phyloP scores from a whole-genome alignment of 2,113 vertebrate genomes.

The Gila orcuttii region DNA sequence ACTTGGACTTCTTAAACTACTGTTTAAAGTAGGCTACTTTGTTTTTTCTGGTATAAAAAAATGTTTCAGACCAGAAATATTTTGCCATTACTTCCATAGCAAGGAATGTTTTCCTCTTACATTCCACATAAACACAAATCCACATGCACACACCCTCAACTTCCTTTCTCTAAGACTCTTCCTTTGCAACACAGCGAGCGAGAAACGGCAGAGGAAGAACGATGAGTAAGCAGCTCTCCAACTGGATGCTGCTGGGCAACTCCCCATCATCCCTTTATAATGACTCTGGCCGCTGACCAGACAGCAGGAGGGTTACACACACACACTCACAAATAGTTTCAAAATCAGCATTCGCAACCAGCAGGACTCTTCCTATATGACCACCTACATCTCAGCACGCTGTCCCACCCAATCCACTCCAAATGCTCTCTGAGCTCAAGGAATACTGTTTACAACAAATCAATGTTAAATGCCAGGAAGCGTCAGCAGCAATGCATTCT shows the following conservation, averaged over 20 bases:
- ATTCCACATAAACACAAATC: conserved; percentile 18
- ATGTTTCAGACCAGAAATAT: not conserved
- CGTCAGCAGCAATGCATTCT: conserved; percentile 12
- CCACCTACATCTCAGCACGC: conserved; percentile 22
- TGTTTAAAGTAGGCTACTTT: not conserved
- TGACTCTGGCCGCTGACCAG: conserved; percentile 35
- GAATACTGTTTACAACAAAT: not conserved
- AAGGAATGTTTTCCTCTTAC: conserved; percentile 16
- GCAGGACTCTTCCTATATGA: conserved; percentile 1
- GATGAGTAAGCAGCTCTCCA: conserved; percentile 43
- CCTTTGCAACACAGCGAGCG: conserved; percentile 24
- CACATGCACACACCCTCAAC: conserved; percentile 5
- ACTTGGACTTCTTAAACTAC: conserved; percentile 4
- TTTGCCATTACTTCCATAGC: conserved; percentile 35
- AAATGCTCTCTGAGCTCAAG: not conserved
- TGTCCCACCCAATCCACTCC: conserved; percentile 7
- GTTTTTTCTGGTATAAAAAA: not conserved
- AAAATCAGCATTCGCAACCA: conserved; percentile 19
- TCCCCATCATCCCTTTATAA: conserved; percentile 30
- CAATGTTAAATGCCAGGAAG: not conserved
- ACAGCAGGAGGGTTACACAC: conserved; percentile 19
- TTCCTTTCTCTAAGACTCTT: conserved; percentile 36
- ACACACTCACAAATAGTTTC: not conserved
- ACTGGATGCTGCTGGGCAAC: not conserved
- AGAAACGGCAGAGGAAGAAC: conserved; percentile 23